Percentiles rank a stretch among this genome's conserved stretches.
phyloP scores from a whole-genome alignment of 2,888 invertebrate genomes.

The Acanthosoma haemorrhoidale region DNA sequence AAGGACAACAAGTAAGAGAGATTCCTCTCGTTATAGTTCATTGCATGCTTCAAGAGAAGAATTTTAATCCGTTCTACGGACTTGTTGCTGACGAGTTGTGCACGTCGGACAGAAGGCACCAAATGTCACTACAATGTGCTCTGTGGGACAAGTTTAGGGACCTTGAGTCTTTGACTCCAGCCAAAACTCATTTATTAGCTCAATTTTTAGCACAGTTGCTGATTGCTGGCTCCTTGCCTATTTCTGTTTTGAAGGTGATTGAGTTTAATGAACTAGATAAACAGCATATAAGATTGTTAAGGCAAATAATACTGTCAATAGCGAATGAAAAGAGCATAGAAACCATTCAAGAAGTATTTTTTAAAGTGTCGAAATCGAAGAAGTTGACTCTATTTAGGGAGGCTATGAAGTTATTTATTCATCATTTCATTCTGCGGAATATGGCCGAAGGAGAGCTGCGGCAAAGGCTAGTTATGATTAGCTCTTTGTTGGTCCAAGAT shows the following conservation, averaged over 20 bases:
- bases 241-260: conserved; percentile 84
- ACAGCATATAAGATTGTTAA: conserved; percentile 68
- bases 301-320: conserved; percentile 68
- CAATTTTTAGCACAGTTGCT: conserved; percentile 75
- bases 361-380: conserved; percentile 63
- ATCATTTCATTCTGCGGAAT: conserved; percentile 68
- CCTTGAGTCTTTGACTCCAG: conserved; percentile 58
- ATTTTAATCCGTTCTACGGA: conserved; percentile 82
- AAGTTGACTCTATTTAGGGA: conserved; percentile 77
- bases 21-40: conserved; percentile 77
- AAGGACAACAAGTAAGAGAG: conserved; percentile 75
- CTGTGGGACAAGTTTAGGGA: conserved; percentile 90
- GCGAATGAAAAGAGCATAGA: conserved; percentile 62
- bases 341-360: conserved; percentile 59
- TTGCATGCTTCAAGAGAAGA: conserved; percentile 75
- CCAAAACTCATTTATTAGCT: conserved; percentile 67
- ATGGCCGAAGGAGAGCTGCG: conserved; percentile 43
- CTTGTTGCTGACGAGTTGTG: conserved; percentile 77
- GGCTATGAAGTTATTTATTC: conserved; percentile 76
- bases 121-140: conserved; percentile 81
- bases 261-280: conserved; percentile 82
- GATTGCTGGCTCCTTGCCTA: conserved; percentile 65
- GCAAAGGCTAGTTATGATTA: conserved; percentile 41
- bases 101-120: conserved; percentile 71
- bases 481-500: background rate